Conservation (phyloP, 2,797 vertebrate species). For the Eremophila alpestris region DNA sequence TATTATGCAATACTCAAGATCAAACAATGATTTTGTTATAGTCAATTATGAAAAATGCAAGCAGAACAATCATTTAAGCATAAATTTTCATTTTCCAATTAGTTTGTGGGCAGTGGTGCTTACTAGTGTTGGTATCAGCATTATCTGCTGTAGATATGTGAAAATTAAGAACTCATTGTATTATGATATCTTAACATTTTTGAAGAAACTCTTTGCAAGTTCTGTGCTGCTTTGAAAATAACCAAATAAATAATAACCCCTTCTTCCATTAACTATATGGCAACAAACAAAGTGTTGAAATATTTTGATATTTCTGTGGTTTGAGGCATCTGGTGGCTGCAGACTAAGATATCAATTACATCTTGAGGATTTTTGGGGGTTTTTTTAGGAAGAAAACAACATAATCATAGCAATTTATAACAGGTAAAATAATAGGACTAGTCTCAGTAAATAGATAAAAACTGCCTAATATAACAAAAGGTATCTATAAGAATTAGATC, state of each 20-base stretch:
- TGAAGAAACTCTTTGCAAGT: neutral
- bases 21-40: neutral
- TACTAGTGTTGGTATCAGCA: neutral
- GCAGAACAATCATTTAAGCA: neutral
- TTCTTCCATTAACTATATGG: neutral
- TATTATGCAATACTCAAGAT: neutral
- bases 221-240: neutral
- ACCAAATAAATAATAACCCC: neutral
- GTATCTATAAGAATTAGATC: neutral
- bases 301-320: neutral
- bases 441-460: neutral
- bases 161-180: neutral
- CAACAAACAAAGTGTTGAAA: neutral
- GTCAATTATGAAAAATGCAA: neutral
- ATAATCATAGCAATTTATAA: neutral
- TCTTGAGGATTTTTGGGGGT: no score
- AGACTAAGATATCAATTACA: neutral
- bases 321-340: neutral
- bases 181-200: neutral
- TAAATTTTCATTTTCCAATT: constrained; percentile 23
- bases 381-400: neutral
- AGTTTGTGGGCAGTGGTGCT: neutral
- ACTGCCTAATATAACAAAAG: neutral
- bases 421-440: neutral
- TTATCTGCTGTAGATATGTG: neutral